These are phyloP conservation scores for Notarius quadriscutis DNA, from an alignment of 2,113 vertebrate species.

Conservation along the genomic window DNA sequence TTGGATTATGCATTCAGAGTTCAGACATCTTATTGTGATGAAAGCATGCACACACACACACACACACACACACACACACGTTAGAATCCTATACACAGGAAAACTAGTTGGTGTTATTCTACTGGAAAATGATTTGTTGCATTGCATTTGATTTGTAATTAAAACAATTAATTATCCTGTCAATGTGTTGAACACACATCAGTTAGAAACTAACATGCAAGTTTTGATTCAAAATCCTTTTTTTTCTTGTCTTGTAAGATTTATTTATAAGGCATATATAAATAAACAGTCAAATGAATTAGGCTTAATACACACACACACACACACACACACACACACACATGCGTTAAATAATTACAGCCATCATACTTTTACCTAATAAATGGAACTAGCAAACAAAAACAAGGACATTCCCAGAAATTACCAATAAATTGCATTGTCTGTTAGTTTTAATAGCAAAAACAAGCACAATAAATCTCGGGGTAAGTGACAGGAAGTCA, in stretches of 20 bases:
- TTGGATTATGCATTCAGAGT: slow-evolving; percentile 16
- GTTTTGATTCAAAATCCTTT: neutral
- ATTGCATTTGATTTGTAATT: neutral
- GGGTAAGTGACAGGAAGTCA: neutral
- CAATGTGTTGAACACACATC: neutral
- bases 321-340: no score
- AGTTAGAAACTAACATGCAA: neutral
- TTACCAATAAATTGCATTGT: neutral
- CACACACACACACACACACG: neutral
- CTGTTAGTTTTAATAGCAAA: neutral
- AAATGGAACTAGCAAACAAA: neutral
- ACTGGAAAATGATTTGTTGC: neutral
- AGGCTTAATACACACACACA: neutral
- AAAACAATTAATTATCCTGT: neutral
- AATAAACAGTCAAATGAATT: neutral
- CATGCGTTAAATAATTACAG: neutral
- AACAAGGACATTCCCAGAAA: neutral
- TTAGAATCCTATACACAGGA: neutral
- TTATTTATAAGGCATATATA: no score
- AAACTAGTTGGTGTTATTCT: neutral
- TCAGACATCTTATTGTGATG: neutral
- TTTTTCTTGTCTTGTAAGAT: neutral
- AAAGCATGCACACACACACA: neutral
- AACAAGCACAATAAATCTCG: neutral
- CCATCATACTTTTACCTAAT: neutral